Conservation (phyloP, 2,113 vertebrate species). For the Siniperca knerii region DNA sequence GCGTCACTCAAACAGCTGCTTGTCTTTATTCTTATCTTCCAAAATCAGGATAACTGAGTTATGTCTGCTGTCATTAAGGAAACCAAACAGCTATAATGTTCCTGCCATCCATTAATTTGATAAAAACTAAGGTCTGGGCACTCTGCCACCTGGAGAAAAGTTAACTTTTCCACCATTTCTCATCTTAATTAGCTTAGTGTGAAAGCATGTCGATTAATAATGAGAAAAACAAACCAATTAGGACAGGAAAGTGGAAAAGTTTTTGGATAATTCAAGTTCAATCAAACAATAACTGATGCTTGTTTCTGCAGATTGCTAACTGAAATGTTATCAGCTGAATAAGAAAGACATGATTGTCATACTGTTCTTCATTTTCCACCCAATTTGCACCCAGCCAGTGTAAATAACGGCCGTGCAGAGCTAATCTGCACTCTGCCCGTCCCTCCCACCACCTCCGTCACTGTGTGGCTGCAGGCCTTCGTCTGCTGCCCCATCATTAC, state of each 20-base stretch:
- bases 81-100: neutral
- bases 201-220: neutral
- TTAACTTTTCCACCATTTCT: slow-evolving; percentile 7
- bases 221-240: neutral
- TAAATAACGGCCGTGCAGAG: neutral
- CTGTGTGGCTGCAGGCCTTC: neutral
- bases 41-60: neutral
- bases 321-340: neutral
- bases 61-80: neutral
- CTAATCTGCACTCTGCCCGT: neutral
- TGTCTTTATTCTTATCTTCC: neutral
- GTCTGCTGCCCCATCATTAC: slow-evolving; percentile 16
- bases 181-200: slow-evolving; percentile 17
- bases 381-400: neutral
- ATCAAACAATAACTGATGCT: neutral
- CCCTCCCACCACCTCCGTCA: neutral
- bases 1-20: neutral
- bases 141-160: neutral
- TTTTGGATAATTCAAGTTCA: neutral
- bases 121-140: neutral
- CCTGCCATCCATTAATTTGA: slow-evolving; percentile 6
- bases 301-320: neutral
- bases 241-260: neutral
- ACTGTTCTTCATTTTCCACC: neutral
- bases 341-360: neutral